These are phyloP conservation scores for Calvadosia cruxmelitensis DNA, from an alignment of 30 jellyfish, hydroid and myxozoan species.

Conservation along the genomic window DNA sequence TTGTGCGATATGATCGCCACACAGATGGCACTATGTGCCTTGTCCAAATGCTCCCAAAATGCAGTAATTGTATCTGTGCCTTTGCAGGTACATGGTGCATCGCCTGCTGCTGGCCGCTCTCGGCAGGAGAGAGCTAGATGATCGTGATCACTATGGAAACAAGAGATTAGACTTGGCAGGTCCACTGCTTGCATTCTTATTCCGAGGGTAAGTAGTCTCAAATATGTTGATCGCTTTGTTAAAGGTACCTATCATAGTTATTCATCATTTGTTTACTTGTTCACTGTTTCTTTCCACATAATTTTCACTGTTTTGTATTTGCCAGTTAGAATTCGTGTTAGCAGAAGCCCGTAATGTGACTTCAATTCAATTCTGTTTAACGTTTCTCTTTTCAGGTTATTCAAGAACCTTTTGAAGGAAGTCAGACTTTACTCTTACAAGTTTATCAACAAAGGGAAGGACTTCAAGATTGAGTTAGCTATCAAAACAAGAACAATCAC, in stretches of 20 bases:
- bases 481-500: slow-evolving; percentile 86
- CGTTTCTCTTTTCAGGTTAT: slow-evolving; percentile 30
- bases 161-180: slow-evolving; percentile 98
- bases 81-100: slow-evolving; percentile 91
- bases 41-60: no score
- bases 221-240: not conserved
- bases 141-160: slow-evolving; percentile 99
- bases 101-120: slow-evolving; percentile 85
- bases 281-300: not conserved
- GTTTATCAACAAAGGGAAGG: slow-evolving; percentile 93
- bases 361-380: no score
- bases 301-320: not conserved
- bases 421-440: slow-evolving; percentile 81
- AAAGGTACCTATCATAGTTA: not conserved
- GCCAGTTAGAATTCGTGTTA: no score
- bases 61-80: not conserved
- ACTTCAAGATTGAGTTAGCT: slow-evolving; percentile 81
- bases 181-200: slow-evolving; percentile 88
- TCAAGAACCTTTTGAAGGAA: slow-evolving; percentile 84
- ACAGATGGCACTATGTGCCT: no score
- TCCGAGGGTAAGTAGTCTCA: slow-evolving; percentile 66
- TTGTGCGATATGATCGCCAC: no score
- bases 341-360: no score
- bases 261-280: not conserved
- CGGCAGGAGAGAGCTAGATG: slow-evolving; percentile 96